Conservation (phyloP, 2,797 vertebrate species). For the Sebastes matsubarae region DNA sequence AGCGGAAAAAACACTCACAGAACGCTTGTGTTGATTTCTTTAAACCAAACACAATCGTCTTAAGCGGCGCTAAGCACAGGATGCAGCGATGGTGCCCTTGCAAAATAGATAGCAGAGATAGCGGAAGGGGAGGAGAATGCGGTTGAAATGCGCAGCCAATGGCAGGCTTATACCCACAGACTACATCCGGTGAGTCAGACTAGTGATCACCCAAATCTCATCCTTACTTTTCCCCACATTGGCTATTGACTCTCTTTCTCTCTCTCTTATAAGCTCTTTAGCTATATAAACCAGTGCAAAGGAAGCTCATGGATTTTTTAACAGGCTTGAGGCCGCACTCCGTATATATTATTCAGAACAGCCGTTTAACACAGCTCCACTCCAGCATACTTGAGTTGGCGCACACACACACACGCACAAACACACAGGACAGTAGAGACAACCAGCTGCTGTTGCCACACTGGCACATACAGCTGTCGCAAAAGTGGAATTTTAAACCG, state of each 20-base stretch:
- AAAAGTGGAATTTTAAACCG: constrained; percentile 26
- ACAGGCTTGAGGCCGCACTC: constrained; percentile 33
- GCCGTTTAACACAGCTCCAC: constrained; percentile 50
- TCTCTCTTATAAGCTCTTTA: constrained; percentile 17
- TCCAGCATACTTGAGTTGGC: constrained; percentile 22
- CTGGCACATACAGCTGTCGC: constrained; percentile 29
- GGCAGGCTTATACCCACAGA: not conserved
- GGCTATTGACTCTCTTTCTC: constrained; percentile 8
- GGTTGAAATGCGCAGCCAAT: not conserved
- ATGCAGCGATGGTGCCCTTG: not conserved
- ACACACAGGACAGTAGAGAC: not conserved
- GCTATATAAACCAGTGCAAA: constrained; percentile 45
- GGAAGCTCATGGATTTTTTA: constrained; percentile 66
- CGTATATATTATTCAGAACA: constrained; percentile 60
- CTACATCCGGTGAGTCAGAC: not conserved
- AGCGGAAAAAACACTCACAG: not conserved
- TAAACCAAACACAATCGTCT: not conserved
- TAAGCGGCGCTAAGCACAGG: not conserved
- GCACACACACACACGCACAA: constrained; percentile 12
- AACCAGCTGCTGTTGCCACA: constrained; percentile 27
- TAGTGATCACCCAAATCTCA: not conserved
- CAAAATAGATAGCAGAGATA: not conserved
- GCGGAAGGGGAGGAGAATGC: not conserved
- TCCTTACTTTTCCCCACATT: not conserved
- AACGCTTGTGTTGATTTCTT: not conserved